Evolutionary conservation across 2,797 vertebrate genomes (phyloP), one percentile per base, ranked within the genome.

Genomic region (Rousettus madagascariensis): DNA sequence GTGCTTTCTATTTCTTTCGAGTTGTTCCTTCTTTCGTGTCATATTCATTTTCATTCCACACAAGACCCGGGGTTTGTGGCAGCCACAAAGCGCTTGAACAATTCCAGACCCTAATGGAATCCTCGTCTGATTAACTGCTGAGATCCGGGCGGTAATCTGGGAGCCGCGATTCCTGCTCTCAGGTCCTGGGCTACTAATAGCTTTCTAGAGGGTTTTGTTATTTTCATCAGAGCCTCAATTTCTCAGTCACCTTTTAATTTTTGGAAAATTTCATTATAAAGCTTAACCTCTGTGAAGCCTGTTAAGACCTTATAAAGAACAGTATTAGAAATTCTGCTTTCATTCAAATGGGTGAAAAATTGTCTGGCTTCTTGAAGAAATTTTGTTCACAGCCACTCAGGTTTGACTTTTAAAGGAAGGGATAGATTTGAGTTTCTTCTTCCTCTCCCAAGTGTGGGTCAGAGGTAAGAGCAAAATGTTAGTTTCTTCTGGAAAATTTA

Each of bases 401-500:
- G 8, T 49, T 86, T 95, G 68, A 89, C 66, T 80, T 94, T 79
- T 51, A 51, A 55, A 93, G 38, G 22, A 91, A 87, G 20, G 22
- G 19, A 33, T 86, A 51, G 19, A 78, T 71, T 84, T 63, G 46
- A 88, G 26, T 53, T 80, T 90, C 72, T 20, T 53, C 26, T 92
- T 65, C 12, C 55, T n/a, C 8, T 63, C 53, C 57, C 12, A 91
- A 19, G 2, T 83, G 53, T 55, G 72, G n/a, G 69, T 92, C 68
- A 92, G 84, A 90, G 57, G 68, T 63, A 87, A 90, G 85, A 55
- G 51, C 33, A 66, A 92, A 94, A 79, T 19, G 36, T 24, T 33
- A 51, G 59, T 84, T 87, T 96, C 20, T 86, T 71, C 55, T 80
- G 28, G 28, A 84, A 93, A 69, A 84, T 78, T 72, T 84, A 74